Evolutionary conservation across 2,113 vertebrate genomes (phyloP).

Genomic region (Murina feae): DNA sequence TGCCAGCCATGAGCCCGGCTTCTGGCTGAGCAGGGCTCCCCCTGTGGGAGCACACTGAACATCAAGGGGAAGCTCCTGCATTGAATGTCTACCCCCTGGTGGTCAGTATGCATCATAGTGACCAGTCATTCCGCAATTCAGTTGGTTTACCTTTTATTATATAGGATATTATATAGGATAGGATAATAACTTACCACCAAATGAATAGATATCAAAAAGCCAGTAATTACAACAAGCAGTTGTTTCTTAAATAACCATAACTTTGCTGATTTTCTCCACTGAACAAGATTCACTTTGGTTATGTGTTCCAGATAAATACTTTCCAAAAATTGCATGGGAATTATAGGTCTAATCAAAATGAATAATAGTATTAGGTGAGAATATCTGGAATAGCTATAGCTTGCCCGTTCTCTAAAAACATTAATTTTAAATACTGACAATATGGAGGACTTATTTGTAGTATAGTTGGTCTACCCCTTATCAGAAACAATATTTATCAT

Average conservation of each 20-base stretch:
- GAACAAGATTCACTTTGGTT: neutral
- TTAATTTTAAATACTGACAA: conserved; percentile 14
- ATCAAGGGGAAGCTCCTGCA: too few relatives aligned
- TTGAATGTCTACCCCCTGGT: too few relatives aligned
- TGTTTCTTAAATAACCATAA: neutral
- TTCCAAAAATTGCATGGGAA: neutral
- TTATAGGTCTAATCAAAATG: neutral
- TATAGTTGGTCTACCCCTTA: neutral
- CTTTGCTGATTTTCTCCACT: neutral
- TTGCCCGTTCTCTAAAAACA: neutral
- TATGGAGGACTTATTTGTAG: neutral
- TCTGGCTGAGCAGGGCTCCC: too few relatives aligned
- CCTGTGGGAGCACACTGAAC: too few relatives aligned
- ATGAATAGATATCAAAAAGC: neutral
- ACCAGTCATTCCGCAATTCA: too few relatives aligned
- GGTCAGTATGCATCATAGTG: too few relatives aligned
- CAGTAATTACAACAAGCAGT: neutral
- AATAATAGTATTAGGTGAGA: neutral
- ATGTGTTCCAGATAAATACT: neutral
- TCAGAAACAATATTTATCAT: neutral
- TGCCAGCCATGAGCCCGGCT: too few relatives aligned
- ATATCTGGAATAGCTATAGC: neutral
- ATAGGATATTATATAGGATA: neutral
- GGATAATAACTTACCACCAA: neutral
- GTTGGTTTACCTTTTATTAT: neutral